phyloP scores from a whole-genome alignment of 2,113 vertebrate genomes.

The Hippocampus zosterae region DNA sequence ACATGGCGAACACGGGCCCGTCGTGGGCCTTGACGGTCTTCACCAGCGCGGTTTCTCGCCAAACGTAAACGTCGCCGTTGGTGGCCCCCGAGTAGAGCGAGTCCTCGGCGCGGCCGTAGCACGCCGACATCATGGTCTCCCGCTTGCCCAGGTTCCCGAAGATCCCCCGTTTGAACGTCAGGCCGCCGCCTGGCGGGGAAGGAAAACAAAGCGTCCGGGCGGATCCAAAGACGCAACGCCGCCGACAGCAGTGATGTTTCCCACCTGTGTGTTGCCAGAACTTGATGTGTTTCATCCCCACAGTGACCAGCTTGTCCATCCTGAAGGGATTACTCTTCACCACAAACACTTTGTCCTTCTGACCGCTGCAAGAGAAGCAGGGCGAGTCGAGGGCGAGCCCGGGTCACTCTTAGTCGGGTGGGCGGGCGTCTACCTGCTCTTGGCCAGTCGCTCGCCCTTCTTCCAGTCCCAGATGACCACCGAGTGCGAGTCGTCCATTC shows the following conservation, averaged over 20 bases:
- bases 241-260: too few species aligned
- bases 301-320: conserved; percentile 88
- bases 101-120: conserved; percentile 87
- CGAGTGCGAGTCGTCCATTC: conserved; percentile 88
- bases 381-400: too few species aligned
- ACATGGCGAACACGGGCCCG: conserved; percentile 94
- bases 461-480: conserved; percentile 98
- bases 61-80: conserved; percentile 94
- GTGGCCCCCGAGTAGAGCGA: conserved; percentile 90
- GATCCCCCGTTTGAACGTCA: conserved; percentile 85
- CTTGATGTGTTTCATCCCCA: conserved; percentile 95
- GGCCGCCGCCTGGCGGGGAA: conserved; percentile 82
- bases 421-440: conserved; percentile 75
- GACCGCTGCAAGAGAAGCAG: conserved; percentile 76
- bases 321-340: conserved; percentile 92
- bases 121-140: conserved; percentile 96
- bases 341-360: conserved; percentile 96
- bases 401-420: not conserved
- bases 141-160: conserved; percentile 83
- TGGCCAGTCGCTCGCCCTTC: conserved; percentile 91
- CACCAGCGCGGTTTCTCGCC: conserved; percentile 85
- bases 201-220: not conserved
- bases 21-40: conserved; percentile 96
- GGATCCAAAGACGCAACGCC: too few species aligned
- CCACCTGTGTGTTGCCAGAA: conserved; percentile 95